Evolutionary conservation across 2,113 vertebrate species (phyloP).

Genomic region (Atrichornis clamosus): DNA sequence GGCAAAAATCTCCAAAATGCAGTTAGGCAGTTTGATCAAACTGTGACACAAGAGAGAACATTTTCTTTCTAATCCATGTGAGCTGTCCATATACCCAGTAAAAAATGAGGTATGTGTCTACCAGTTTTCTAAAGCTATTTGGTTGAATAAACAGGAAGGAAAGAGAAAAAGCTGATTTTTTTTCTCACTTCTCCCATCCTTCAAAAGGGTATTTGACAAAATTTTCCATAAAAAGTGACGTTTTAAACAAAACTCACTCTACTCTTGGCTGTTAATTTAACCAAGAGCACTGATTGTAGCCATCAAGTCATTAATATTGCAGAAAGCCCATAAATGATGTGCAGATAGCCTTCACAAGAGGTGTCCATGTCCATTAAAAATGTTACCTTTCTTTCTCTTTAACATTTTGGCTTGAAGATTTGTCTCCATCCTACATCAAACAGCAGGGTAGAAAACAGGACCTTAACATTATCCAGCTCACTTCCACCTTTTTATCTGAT

Average conservation of each 20-base stretch:
- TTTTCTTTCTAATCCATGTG: neutral
- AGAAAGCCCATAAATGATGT: neutral
- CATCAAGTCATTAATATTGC: neutral
- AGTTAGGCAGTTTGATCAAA: neutral
- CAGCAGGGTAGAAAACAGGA: neutral
- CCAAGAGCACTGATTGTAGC: neutral
- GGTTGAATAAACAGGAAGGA: neutral
- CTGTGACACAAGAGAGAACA: neutral
- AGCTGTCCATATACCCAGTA: neutral
- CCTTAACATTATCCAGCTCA: neutral
- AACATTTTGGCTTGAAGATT: neutral
- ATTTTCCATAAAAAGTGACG: neutral
- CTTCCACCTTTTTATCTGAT: conserved; percentile 27
- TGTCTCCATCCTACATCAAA: neutral
- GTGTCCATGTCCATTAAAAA: neutral
- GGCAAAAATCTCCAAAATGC: neutral
- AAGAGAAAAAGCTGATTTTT: neutral
- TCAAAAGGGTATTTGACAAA: neutral
- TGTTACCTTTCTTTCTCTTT: neutral
- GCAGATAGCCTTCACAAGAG: neutral
- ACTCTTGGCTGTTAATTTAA: neutral
- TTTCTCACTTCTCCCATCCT: neutral
- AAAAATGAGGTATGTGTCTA: neutral
- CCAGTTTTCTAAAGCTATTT: neutral
- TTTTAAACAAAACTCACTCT: neutral